These are phyloP conservation scores for Patella vulgata DNA, from an alignment of 1,140 invertebrate species.

Conservation along the genomic window DNA sequence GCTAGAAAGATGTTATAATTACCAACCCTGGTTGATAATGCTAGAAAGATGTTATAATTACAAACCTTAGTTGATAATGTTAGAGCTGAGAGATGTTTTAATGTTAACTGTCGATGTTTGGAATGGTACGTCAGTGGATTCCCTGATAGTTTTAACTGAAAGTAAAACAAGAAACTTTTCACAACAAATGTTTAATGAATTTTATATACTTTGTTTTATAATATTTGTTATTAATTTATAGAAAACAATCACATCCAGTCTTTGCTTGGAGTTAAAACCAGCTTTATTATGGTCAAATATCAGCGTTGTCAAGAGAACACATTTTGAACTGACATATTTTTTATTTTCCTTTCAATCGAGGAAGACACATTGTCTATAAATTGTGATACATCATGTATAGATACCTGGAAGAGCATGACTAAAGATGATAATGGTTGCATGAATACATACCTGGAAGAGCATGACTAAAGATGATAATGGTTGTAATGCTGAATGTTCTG, in stretches of 20 bases:
- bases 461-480: constrained; percentile 22
- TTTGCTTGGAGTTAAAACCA: too few species aligned
- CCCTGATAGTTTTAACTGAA: constrained; percentile 17
- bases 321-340: too few species aligned
- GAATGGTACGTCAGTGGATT: constrained; percentile 25
- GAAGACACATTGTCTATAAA: too few species aligned
- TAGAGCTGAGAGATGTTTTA: neutral
- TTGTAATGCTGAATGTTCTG: constrained; percentile 35
- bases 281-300: too few species aligned
- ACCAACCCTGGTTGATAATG: too few species aligned
- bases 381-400: too few species aligned
- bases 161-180: neutral
- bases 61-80: constrained; percentile 13
- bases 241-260: too few species aligned
- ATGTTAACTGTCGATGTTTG: constrained; percentile 16
- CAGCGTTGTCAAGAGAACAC: too few species aligned
- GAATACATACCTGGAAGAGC: constrained; percentile 25
- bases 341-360: too few species aligned
- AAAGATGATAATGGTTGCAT: constrained; percentile 22
- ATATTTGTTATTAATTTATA: too few species aligned
- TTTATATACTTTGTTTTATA: neutral
- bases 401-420: constrained; percentile 23
- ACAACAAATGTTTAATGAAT: neutral
- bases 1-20: too few species aligned
- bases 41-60: too few species aligned